These are phyloP conservation scores for Laothoe populi DNA, from an alignment of 2,888 invertebrate genomes.

Conservation along the genomic window DNA sequence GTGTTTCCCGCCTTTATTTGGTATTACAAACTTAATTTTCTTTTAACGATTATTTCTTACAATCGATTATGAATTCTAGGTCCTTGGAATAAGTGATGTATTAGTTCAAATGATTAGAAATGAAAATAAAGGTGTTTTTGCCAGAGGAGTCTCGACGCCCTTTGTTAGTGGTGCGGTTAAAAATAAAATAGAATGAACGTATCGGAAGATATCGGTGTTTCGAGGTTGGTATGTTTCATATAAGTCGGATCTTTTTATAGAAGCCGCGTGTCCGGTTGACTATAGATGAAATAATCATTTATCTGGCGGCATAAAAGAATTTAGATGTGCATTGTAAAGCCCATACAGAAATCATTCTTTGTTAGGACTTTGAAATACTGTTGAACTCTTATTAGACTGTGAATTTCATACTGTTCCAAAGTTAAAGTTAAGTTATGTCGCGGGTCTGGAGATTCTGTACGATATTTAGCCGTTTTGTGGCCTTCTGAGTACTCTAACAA, in stretches of 20 bases:
- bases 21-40: slow-evolving; percentile 40
- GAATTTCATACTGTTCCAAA: background rate
- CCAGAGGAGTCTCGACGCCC: slow-evolving; percentile 42
- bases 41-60: slow-evolving; percentile 19
- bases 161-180: slow-evolving; percentile 67
- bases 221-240: slow-evolving; percentile 48
- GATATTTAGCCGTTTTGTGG: too few species aligned
- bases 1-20: slow-evolving; percentile 66
- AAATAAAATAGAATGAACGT: slow-evolving; percentile 65
- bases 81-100: slow-evolving; percentile 27
- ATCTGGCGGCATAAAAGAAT: slow-evolving; percentile 1
- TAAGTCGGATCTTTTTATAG: slow-evolving; percentile 47
- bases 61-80: slow-evolving; percentile 41
- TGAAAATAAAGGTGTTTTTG: slow-evolving; percentile 29
- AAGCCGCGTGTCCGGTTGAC: slow-evolving; percentile 43
- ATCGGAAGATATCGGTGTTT: slow-evolving; percentile 58
- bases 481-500: too few species aligned
- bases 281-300: slow-evolving; percentile 20
- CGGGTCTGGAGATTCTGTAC: too few species aligned
- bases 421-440: too few species aligned
- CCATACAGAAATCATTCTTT: slow-evolving; percentile 2
- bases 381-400: background rate
- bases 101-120: slow-evolving; percentile 32
- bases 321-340: slow-evolving; percentile 3
- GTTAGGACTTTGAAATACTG: background rate